phyloP scores from a whole-genome alignment of 1,140 invertebrate genomes.

The Harpegnathos saltator region DNA sequence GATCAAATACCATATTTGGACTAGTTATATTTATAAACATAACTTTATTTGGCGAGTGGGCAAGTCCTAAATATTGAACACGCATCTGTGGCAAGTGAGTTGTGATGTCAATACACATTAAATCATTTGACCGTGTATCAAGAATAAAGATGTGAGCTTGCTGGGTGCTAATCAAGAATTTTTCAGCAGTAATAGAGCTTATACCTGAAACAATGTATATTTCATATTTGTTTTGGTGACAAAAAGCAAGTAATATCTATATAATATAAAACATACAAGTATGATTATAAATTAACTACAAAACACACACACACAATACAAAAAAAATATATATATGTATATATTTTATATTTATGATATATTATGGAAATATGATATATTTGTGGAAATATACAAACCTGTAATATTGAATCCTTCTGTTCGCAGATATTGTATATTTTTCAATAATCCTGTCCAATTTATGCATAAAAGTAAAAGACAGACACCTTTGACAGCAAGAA shows the following conservation, averaged over 20 bases:
- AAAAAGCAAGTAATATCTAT: background rate
- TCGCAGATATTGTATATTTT: slow-evolving; percentile 57
- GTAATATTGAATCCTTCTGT: slow-evolving; percentile 76
- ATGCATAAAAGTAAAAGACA: slow-evolving; percentile 71
- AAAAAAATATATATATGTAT: too few relatives aligned
- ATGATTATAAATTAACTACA: too few relatives aligned
- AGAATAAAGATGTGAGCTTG: slow-evolving; percentile 71
- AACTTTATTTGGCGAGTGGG: slow-evolving; percentile 75
- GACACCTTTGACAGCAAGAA: slow-evolving; percentile 74
- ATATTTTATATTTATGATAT: too few relatives aligned
- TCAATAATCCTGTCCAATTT: slow-evolving; percentile 58
- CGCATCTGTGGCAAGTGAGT: slow-evolving; percentile 69
- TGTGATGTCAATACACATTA: slow-evolving; percentile 59
- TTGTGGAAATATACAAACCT: slow-evolving; percentile 67
- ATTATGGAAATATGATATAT: too few relatives aligned
- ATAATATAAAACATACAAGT: background rate
- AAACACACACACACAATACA: too few relatives aligned
- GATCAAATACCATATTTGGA: slow-evolving; percentile 80
- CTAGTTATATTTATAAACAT: slow-evolving; percentile 79
- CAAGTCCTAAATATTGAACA: slow-evolving; percentile 80
- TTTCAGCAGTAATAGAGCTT: slow-evolving; percentile 58
- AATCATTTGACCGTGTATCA: slow-evolving; percentile 54
- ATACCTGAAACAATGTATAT: slow-evolving; percentile 70
- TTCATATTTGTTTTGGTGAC: background rate
- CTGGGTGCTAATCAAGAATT: slow-evolving; percentile 77